Percentiles rank a stretch among this genome's conserved stretches.
Evolutionary conservation across 2,113 vertebrate genomes (phyloP).

Genomic region (Merops nubicus): DNA sequence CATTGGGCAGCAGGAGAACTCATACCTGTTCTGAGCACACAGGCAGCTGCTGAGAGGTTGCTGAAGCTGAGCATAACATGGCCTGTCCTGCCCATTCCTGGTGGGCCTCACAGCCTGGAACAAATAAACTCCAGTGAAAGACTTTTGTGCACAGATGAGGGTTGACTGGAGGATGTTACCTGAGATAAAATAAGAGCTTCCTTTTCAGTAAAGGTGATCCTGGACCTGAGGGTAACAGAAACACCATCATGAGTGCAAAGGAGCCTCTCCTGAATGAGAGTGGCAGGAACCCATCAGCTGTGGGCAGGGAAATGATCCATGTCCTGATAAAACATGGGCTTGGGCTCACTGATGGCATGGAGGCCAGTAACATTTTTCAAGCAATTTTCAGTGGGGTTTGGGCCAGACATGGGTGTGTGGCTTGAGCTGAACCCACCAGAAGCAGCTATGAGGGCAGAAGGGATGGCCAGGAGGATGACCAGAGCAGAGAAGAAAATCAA

Average conservation of each 20-base stretch:
- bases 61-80: fast-evolving
- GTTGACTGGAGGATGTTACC: neutral
- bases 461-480: neutral
- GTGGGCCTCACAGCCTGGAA: neutral
- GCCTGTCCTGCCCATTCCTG: neutral
- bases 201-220: neutral
- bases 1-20: neutral
- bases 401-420: too few species aligned
- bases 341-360: neutral
- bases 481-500: neutral
- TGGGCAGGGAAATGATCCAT: neutral
- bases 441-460: neutral
- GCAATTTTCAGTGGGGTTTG: neutral
- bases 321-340: neutral
- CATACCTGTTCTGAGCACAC: fast-evolving
- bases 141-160: neutral
- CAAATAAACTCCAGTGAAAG: neutral
- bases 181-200: fast-evolving
- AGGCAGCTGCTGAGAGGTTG: neutral
- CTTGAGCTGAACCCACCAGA: too few species aligned
- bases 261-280: neutral
- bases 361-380: neutral
- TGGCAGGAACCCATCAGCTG: neutral
- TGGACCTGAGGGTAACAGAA: neutral
- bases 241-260: fast-evolving